These are phyloP conservation scores for Thysanoteuthis rhombus DNA, from an alignment of 2,888 invertebrate genomes.

Conservation along the genomic window DNA sequence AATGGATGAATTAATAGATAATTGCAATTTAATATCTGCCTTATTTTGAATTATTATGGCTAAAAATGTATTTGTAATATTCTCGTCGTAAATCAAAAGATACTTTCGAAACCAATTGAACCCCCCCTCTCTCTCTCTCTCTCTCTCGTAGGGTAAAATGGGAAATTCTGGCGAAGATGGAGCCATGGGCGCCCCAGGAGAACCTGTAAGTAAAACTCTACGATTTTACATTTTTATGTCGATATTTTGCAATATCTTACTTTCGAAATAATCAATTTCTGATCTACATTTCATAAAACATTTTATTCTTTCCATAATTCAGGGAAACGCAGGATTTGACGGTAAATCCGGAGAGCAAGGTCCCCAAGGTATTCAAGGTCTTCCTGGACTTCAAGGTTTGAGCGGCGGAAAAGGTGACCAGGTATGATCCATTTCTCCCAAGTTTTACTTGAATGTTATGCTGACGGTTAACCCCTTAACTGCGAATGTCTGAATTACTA, in stretches of 20 bases:
- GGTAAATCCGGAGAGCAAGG: constrained; percentile 39
- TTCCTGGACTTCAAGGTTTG: constrained; percentile 24
- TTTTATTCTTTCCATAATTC: background rate
- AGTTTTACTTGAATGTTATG: no score
- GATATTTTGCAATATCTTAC: background rate
- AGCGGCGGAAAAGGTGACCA: background rate
- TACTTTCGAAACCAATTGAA: no score
- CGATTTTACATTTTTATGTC: background rate
- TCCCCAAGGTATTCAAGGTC: constrained; percentile 35
- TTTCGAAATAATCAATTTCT: background rate
- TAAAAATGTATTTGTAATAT: no score
- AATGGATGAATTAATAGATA: no score
- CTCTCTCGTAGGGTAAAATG: constrained; percentile 48
- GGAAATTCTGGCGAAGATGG: constrained; percentile 55
- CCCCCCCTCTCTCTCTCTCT: background rate
- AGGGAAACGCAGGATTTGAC: constrained; percentile 33
- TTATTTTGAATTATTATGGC: no score
- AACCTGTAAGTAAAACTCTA: constrained; percentile 46
- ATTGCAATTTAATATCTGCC: background rate
- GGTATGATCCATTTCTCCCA: background rate
- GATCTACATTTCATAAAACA: background rate
- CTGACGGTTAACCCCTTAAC: no score
- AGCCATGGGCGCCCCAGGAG: constrained; percentile 50
- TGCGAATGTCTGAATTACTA: no score
- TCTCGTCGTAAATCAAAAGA: no score